Percentiles rank a stretch among this genome's conserved stretches.
Conservation (phyloP, 2,113 vertebrate species). For the Beaufortia kweichowensis region DNA sequence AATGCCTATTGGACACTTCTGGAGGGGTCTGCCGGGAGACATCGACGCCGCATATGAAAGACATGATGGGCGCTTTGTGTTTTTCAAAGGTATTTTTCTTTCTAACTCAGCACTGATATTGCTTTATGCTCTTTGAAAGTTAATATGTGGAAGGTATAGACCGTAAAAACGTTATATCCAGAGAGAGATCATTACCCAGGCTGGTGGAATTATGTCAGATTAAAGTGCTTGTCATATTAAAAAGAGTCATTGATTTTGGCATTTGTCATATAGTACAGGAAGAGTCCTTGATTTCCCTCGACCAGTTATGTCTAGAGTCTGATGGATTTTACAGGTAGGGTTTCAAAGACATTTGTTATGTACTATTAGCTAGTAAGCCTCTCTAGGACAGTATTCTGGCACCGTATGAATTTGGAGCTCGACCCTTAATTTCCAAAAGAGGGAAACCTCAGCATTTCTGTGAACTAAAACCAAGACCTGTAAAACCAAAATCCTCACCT, state of each 20-base stretch:
- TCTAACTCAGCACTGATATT: background rate
- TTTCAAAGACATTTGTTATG: constrained; percentile 27
- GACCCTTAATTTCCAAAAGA: background rate
- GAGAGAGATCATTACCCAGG: constrained; percentile 42
- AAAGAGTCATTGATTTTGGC: constrained; percentile 22
- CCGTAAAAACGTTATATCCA: constrained; percentile 30
- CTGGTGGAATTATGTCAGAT: constrained; percentile 9
- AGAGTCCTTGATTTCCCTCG: constrained; percentile 16
- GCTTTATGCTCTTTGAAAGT: background rate
- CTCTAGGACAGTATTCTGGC: background rate
- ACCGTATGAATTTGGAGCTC: background rate
- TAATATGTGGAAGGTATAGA: background rate
- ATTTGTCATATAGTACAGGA: constrained; percentile 30
- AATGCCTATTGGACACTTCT: constrained; percentile 96
- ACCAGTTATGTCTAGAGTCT: constrained; percentile 25
- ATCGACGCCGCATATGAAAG: constrained; percentile 93
- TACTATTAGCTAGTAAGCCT: no score
- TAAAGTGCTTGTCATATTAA: constrained; percentile 27
- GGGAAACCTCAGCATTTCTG: background rate
- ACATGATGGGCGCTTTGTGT: constrained; percentile 91
- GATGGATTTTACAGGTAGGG: constrained; percentile 54
- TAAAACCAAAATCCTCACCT: background rate
- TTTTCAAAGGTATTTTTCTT: constrained; percentile 88
- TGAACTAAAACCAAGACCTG: background rate
- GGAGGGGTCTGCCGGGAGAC: constrained; percentile 91